Base-by-base conservation (phyloP, 2,797 vertebrate genomes). In the Catamblyrhynchus diadema region DNA sequence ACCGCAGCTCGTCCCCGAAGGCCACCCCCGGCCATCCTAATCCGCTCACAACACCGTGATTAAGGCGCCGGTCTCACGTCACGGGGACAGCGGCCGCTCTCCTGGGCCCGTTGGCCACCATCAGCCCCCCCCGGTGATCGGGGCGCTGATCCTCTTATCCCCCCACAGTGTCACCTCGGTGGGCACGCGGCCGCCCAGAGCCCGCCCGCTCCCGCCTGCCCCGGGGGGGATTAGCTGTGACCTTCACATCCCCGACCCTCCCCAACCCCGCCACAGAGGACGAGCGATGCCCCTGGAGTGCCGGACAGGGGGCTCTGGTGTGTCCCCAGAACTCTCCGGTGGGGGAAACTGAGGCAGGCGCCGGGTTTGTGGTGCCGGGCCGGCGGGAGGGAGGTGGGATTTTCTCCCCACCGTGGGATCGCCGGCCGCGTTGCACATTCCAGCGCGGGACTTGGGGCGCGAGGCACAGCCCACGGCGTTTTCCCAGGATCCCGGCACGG, bases 11-110 rank as follows among this genome's bases (percentile, higher is more conserved):
- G 54, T 39, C 77, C 66, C 64, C 11, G 2, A 32, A 24, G 51
- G 78, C 95, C 78, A 27, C 67, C 33, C 50, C 42, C 11, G 33
- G 67, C 84, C 10, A 23, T 66, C 64, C 80, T 96, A 96, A 97
- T 96, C 95, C 82, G 69, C 93, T 96, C 89, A 94, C 17, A 10
- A 11, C 48, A 12, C 74, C 39, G 17, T 88, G 93, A 96, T 96
- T 96, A 97, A 44, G 30, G 48, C 56, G 5, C 74, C 12, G 5
- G 54, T 47, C 72, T 51, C 67, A 69, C 91, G 93, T 96, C 95
- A 96, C 86, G 4, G 44, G 23, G 4, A 73, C 69, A 0, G 41
- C 5, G 35, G 88, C 87, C 90, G 41, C 83, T 74, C 16, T 8
- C 51, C 71, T 74, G 3, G 11, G 51, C 23, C 73, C 86, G 20